Evolutionary conservation across 2,888 invertebrate species (phyloP).

Genomic region (Leucania comma): DNA sequence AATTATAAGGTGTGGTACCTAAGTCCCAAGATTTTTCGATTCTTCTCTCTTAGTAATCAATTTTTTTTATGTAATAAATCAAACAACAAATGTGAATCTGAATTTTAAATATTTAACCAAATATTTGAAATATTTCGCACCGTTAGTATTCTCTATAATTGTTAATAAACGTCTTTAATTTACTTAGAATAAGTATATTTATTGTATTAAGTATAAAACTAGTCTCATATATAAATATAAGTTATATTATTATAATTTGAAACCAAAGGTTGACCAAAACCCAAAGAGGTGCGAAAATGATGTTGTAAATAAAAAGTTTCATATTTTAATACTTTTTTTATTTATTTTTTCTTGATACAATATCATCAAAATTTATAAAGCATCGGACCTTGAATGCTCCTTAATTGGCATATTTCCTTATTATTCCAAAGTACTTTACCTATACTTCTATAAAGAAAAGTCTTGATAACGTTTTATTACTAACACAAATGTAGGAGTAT

Average conservation of each 20-base stretch:
- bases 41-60: conserved; percentile 25
- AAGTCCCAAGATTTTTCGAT: conserved; percentile 53
- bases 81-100: conserved; percentile 36
- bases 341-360: neutral
- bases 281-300: conserved; percentile 39
- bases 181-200: conserved; percentile 43
- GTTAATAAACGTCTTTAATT: conserved; percentile 13
- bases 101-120: conserved; percentile 42
- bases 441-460: neutral
- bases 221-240: conserved; percentile 37
- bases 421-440: neutral
- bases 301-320: conserved; percentile 59
- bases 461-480: too few relatives aligned
- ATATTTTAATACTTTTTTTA: conserved; percentile 43
- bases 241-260: conserved; percentile 25
- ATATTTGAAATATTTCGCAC: conserved; percentile 50
- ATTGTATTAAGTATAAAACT: conserved; percentile 38
- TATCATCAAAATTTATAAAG: neutral
- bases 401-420: neutral
- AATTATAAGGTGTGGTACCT: conserved; percentile 2
- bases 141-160: conserved; percentile 11
- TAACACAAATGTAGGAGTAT: too few relatives aligned
- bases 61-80: conserved; percentile 17
- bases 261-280: conserved; percentile 31
- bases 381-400: neutral